Evolutionary conservation across 1,140 invertebrate species (phyloP).

Genomic region (Heliconius nattereri): DNA sequence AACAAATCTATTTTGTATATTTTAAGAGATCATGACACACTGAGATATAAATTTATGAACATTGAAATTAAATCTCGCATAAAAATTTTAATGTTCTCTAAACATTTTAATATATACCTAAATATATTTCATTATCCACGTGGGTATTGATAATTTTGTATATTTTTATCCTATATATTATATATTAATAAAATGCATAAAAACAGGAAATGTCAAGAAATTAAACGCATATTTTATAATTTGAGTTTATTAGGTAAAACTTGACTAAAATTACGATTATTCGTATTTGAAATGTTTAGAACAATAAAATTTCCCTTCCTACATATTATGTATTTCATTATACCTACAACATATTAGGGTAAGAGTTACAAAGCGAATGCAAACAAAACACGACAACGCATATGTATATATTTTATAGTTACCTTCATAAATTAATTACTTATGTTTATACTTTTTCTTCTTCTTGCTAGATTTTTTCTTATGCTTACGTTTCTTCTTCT

Average conservation of each 20-base stretch:
- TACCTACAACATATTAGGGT: conserved; percentile 5
- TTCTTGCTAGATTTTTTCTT: conserved; percentile 80
- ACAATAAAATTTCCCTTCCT: not conserved
- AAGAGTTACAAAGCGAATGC: not conserved
- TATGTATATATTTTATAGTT: not conserved
- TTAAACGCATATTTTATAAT: not conserved
- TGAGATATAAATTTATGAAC: no score
- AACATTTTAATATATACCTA: no score
- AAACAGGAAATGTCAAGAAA: not conserved
- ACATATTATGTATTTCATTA: not conserved
- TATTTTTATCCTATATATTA: no score
- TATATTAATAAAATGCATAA: no score
- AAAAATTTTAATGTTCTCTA: no score
- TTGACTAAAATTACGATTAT: not conserved
- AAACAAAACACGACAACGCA: not conserved
- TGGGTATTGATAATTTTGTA: no score
- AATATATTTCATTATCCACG: no score
- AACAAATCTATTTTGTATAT: no score
- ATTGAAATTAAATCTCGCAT: no score
- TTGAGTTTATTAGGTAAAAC: not conserved
- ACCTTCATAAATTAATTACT: conserved; percentile 50
- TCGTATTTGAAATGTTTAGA: conserved; percentile 1
- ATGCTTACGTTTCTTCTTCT: conserved; percentile 80
- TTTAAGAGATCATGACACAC: no score
- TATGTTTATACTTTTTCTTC: conserved; percentile 81